These are phyloP conservation scores for Pseudotriccus pelzelni DNA, from an alignment of 2,797 vertebrate genomes.

Conservation along the genomic window DNA sequence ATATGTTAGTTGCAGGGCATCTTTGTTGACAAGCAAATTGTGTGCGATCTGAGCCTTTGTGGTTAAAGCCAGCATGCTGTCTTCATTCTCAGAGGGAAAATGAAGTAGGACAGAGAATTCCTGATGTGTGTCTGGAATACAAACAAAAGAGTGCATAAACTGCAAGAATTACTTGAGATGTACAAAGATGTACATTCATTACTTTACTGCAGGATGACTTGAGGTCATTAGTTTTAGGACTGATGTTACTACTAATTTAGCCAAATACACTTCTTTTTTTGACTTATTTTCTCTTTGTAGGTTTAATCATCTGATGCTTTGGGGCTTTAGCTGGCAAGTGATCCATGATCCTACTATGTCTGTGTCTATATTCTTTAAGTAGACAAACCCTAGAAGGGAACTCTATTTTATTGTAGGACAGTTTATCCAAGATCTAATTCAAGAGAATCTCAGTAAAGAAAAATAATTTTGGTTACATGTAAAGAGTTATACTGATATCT, in stretches of 20 bases:
- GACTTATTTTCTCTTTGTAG: neutral
- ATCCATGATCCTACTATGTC: neutral
- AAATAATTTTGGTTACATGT: neutral
- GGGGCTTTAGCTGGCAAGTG: neutral
- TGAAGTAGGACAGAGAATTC: neutral
- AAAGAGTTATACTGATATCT: neutral
- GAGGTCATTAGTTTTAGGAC: neutral
- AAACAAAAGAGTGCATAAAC: neutral
- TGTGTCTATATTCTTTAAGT: neutral
- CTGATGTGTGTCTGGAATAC: neutral
- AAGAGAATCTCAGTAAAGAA: neutral
- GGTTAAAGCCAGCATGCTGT: neutral
- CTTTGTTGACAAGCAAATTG: slow-evolving; percentile 43
- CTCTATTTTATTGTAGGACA: neutral
- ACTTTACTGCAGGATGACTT: neutral
- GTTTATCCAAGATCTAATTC: neutral
- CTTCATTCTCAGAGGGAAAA: slow-evolving; percentile 35
- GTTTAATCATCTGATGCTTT: neutral
- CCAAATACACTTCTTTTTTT: neutral
- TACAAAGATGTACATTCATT: neutral
- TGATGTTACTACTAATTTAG: neutral
- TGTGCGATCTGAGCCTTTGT: neutral
- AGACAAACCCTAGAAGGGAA: neutral
- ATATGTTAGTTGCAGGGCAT: slow-evolving; percentile 17
- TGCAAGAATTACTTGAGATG: neutral